Base-by-base conservation (phyloP, 2,888 invertebrate genomes). In the Synergus itoensis region DNA sequence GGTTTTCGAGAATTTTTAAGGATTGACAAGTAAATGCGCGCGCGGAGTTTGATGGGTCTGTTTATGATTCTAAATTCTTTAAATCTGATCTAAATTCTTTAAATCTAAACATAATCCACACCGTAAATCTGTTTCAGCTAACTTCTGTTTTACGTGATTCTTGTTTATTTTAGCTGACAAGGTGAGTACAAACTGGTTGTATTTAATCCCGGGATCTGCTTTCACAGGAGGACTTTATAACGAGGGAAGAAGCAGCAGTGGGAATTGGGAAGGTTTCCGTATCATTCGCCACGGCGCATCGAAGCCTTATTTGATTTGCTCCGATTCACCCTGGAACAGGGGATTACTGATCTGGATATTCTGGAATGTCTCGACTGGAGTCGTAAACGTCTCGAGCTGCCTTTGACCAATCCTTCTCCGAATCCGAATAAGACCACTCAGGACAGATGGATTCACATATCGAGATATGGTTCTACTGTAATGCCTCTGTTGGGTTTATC, bases 161-260 rank as follows among this genome's bases (percentile, higher is more conserved):
- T 28, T 45, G 8, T 69, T 69, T 48, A 45, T 18, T 69, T 28
- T 48, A 21, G 43, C 45, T 69, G 76, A 73, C 57, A 60, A 79
- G 76, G 78, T 48, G 53, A 69, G 62, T 48, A 40, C 21, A 18
- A 80, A 79, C 80, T 60, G 60, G 18, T 60, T 21, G 60, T 60
- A 60, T 18, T 81, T 80, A 84, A 86, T 85, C 85, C 85, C 78
- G 69, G 80, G 84, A 85, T 86, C 84, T 82, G 80, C 83, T 84
- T 86, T 85, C 86, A 53, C 57, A 64, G 78, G 69, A 73, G 75
- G 81, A 79, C 82, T 82, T 82, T 77, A 81, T 64, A 77, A 76
- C 82, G 78, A 77, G 79, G 79, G 62, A 40, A 40, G 28, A 76
- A 60, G 41, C 36, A 40, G 76, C 40, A 62, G 62, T 76, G 60